Base-by-base conservation (phyloP, 2,888 invertebrate species). In the Molanna angustata region DNA sequence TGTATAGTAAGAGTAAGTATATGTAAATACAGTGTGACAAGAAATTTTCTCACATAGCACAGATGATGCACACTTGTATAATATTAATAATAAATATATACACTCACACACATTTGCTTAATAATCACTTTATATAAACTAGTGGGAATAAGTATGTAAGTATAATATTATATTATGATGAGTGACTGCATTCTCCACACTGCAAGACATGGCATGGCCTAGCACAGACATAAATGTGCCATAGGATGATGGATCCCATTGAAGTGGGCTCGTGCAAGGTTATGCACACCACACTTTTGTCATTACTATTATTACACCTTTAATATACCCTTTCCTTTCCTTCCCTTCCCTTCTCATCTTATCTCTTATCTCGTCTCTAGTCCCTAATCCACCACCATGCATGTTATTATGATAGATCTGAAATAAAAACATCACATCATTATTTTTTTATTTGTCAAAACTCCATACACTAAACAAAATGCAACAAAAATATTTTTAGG, bases 401-500 rank as follows among this genome's bases (percentile, higher is more conserved):
- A 40, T 46, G 51, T 53, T 56, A 58, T 58, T 58, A 58, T 45
- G 58, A 58, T 40, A 58, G 53, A 58, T 58, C 58, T 58, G 58
- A 39, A 56, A 57, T 18, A 50, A 42, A 31, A 42, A 49, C 32
- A 33, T 14, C 6, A 2, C 27, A 22, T 22, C 7, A 44, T 9
- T 32, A 22, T 22, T 18, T 32, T 14, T 31, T 32, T 18, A 31
- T 14, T 6, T n/a, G 11, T 4, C n/a, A n/a, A 13, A 11, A 48
- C 16, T 16, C 9, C 22, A 13, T 16, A 21, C 21, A 18, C 16
- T 18, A 20, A 22, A 14, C 4, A 35, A 14, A 20, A 41, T 13
- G 19, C 32, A 44, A 44, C 17, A 2, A 31, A 14, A 33, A 32
- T 14, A 31, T 22, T 11, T 27, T n/a, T 16, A 16, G 13, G n/a